A percentile compares a stretch with the other conserved stretches of the same genome.
phyloP scores from a whole-genome alignment of 2,797 vertebrate species.

The Alfaro cultratus region DNA sequence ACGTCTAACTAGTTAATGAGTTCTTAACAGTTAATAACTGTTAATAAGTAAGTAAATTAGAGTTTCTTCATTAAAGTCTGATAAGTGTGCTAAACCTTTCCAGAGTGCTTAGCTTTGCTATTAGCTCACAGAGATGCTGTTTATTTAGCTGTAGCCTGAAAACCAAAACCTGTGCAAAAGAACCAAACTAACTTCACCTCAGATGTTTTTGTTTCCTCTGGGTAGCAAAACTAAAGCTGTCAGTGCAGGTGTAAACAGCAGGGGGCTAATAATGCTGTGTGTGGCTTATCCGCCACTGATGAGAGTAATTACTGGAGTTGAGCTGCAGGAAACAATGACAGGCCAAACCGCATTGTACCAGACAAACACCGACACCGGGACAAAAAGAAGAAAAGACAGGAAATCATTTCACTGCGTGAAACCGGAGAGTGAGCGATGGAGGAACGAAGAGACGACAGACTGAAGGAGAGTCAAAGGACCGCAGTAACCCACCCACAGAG shows the following conservation, averaged over 20 bases:
- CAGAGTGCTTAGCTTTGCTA: not conserved
- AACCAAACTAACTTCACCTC: not conserved
- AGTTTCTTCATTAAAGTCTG: not conserved
- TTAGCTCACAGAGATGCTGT: not conserved
- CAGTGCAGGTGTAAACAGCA: constrained; percentile 6
- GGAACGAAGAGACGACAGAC: not conserved
- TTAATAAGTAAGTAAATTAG: not conserved
- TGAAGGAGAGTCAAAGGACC: constrained; percentile 35
- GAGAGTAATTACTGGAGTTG: constrained; percentile 37
- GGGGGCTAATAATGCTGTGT: constrained; percentile 9
- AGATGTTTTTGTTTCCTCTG: not conserved
- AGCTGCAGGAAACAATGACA: constrained; percentile 31
- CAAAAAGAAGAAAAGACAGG: not conserved
- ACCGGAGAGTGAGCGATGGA: not conserved
- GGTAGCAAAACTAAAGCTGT: not conserved
- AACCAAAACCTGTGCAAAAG: not conserved
- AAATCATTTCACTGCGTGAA: not conserved
- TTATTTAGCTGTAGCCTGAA: not conserved
- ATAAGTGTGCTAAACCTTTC: not conserved
- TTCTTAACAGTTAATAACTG: too few relatives aligned
- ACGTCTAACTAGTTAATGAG: not conserved
- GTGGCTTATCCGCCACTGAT: constrained; percentile 16
- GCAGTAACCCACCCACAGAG: constrained; percentile 42
- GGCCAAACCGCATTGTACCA: constrained; percentile 17
- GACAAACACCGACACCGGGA: not conserved